Evolutionary conservation across 2,888 invertebrate species (phyloP), one percentile per base, ranked within the genome.

Genomic region (Bellardia pandia): DNA sequence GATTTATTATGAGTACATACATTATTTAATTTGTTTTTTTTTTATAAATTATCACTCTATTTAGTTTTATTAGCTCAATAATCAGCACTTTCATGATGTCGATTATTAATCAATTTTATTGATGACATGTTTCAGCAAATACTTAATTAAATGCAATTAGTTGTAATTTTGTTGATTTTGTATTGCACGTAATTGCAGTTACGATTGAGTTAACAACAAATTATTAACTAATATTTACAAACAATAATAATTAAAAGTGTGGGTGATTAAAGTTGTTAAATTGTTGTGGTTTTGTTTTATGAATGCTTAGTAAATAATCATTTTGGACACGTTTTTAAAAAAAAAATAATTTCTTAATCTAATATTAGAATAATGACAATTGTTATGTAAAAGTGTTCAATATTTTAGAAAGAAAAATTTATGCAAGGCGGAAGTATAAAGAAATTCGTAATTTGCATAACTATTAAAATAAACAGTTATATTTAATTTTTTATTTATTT

Each of bases 81-180:
- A 56, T 2, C 16, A 69, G 33, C 6, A 16, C 8, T 69, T 69
- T 76, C 42, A 42, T 76, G 30, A 62, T 62, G 60, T 33, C 16
- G 69, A 3, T 69, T 62, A 42, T 62, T 53, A 69, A 58, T 75
- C 40, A 64, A 16, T 23, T 3, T 60, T 51, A 30, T 68, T 42
- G 68, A 68, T 68, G 81, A 82, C 68, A 75, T 75, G 51, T 69
- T 69, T 60, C 23, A 75, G 16, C 16, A 62, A 51, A 69, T 69
- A 76, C 13, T 76, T 42, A 82, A 76, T 76, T 69, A 76, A 60
- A 60, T 76, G 60, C 51, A 76, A 51, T 82, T 45, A 37, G 64
- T 64, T 48, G 16, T 48, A 74, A 48, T 56, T 81, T 56, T 64
- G 37, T 62, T 64, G n/a, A 23, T 51, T 80, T 81, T 75, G 11